Conservation (phyloP, 2,113 vertebrate genomes). For the Mormoops blainvillei region DNA sequence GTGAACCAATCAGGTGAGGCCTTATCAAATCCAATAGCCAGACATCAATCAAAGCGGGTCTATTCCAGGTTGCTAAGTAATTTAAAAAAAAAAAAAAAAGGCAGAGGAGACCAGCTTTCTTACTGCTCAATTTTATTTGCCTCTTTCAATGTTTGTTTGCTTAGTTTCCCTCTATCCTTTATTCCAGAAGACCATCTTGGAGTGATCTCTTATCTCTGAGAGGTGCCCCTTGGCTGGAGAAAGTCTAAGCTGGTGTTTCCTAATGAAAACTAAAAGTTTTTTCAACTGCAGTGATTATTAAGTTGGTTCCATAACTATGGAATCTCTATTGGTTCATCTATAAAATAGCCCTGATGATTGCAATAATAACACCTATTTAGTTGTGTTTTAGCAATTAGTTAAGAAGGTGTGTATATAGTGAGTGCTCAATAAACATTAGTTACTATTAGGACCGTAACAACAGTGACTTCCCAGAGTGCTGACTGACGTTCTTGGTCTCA, state of each 20-base stretch:
- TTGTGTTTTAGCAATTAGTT: neutral
- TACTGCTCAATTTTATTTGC: neutral
- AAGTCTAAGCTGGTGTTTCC: neutral
- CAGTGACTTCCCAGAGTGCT: neutral
- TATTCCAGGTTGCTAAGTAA: neutral
- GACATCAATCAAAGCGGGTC: neutral
- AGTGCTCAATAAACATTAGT: neutral
- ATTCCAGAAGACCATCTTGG: neutral
- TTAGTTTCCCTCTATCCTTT: neutral
- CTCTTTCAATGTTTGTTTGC: neutral
- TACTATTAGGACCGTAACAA: neutral
- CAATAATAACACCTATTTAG: neutral
- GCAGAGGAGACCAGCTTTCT: neutral
- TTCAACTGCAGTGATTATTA: neutral
- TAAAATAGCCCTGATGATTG: neutral
- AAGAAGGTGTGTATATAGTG: neutral
- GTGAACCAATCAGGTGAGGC: neutral
- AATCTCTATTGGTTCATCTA: neutral
- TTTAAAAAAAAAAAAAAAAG: neutral
- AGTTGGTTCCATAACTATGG: neutral
- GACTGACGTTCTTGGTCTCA: neutral
- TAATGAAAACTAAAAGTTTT: neutral
- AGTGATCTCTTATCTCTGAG: neutral
- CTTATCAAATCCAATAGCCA: neutral
- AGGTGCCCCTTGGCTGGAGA: neutral